phyloP scores from a whole-genome alignment of 2,888 invertebrate genomes.

The Scaptomyza flava region DNA sequence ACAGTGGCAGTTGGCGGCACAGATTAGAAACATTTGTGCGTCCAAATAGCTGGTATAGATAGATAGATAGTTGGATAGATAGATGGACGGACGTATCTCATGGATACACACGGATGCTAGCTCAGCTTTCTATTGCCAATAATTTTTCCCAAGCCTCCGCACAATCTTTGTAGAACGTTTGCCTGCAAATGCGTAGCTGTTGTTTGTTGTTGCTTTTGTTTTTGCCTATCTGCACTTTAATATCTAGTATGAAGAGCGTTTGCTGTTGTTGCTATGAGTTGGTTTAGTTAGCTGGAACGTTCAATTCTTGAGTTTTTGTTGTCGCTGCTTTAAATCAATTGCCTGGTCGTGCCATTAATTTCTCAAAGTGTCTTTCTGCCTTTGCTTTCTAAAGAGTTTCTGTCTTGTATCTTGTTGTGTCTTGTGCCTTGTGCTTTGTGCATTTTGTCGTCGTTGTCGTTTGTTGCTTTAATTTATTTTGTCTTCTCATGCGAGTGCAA shows the following conservation, averaged over 20 bases:
- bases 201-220: constrained; percentile 2
- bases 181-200: constrained; percentile 34
- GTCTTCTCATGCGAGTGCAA: constrained; percentile 63
- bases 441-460: constrained; percentile 46
- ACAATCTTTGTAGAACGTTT: constrained; percentile 24
- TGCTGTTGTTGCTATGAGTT: background rate
- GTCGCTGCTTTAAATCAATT: constrained; percentile 66
- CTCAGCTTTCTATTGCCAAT: constrained; percentile 54
- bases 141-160: constrained; percentile 49
- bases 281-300: constrained; percentile 22
- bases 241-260: constrained; percentile 41
- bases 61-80: constrained; percentile 31
- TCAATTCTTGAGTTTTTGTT: constrained; percentile 29
- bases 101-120: constrained; percentile 65
- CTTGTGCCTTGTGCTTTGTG: constrained; percentile 23
- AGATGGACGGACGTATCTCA: constrained; percentile 56
- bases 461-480: constrained; percentile 66
- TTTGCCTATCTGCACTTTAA: constrained; percentile 51
- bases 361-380: constrained; percentile 50
- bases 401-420: background rate
- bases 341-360: constrained; percentile 60
- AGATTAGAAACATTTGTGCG: constrained; percentile 77
- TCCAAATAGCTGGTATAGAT: constrained; percentile 59
- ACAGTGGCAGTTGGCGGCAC: constrained; percentile 60
- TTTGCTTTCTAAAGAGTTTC: constrained; percentile 35